These are phyloP conservation scores for Cephus runcator DNA, from an alignment of 2,888 invertebrate genomes.

Conservation along the genomic window DNA sequence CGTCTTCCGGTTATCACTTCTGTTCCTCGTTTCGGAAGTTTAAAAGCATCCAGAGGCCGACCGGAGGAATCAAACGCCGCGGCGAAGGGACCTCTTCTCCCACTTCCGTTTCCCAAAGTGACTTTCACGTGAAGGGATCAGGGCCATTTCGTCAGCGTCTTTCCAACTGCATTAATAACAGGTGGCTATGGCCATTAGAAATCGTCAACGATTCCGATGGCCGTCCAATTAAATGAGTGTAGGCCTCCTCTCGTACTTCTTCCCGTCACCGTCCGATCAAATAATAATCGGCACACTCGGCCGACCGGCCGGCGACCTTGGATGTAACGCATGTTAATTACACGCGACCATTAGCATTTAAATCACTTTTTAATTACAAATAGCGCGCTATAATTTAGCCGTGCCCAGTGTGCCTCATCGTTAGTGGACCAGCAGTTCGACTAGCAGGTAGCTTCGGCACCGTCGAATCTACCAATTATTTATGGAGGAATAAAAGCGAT, in stretches of 20 bases:
- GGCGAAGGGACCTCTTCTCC: too few species aligned
- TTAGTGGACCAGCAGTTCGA: constrained; percentile 6
- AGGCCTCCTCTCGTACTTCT: background rate
- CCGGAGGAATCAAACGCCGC: too few species aligned
- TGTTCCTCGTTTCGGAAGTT: too few species aligned
- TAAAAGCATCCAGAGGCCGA: too few species aligned
- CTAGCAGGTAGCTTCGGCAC: background rate
- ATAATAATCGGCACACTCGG: constrained; percentile 38
- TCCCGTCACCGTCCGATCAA: constrained; percentile 13
- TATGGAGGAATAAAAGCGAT: constrained; percentile 46
- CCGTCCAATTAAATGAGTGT: constrained; percentile 19
- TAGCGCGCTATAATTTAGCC: constrained; percentile 28
- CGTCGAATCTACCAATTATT: constrained; percentile 47
- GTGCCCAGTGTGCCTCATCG: constrained; percentile 5
- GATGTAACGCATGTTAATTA: constrained; percentile 47
- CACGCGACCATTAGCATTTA: constrained; percentile 51
- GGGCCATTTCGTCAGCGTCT: background rate
- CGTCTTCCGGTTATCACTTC: too few species aligned
- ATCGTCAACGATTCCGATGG: constrained; percentile 5
- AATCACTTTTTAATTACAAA: constrained; percentile 55
- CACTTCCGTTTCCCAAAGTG: background rate
- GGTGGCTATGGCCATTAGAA: constrained; percentile 14
- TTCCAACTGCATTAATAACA: constrained; percentile 10
- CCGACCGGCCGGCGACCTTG: constrained; percentile 25
- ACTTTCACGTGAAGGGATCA: background rate